Base-by-base conservation (phyloP, 2,888 invertebrate genomes). In the Plebejus argus region DNA sequence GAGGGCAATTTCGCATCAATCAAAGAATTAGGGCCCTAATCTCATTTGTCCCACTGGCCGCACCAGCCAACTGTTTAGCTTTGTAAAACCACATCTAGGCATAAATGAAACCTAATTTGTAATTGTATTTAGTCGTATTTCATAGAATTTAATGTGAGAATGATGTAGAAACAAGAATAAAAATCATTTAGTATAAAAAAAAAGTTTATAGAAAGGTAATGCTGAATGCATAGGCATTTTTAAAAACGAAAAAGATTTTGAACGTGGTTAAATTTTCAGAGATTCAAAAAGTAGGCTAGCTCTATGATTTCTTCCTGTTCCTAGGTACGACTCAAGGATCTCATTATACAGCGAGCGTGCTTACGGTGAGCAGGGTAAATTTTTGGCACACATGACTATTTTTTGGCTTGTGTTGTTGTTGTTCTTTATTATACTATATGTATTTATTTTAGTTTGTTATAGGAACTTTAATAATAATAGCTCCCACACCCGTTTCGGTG, bases 21-120 rank as follows among this genome's bases (percentile, higher is more conserved):
- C 90, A 90, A 86, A 88, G 90, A 87, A 89, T 90, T 90, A 88
- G 87, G 85, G 83, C 83, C 84, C 84, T 90, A 90, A 90, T 90
- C 89, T 89, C 86, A 86, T 89, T 89, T 89, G 87, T 87, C 86
- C 85, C 84, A 85, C 86, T 87, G 66, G 76, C 18, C 45, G 20
- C 20, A 49, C 23, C 23, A 8, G 28, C 74, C 7, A 3, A 83
- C 82, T 78, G 82, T 82, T 84, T 79, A 78, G 79, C 83, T 81
- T 28, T 28, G 66, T 66, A 66, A 66, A 18, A 61, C 10, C 61
- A 61, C 10, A 10, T 23, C 58, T 58, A 58, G 58, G 58, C 58
- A 20, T 3, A 8, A 58, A 58, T 58, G n/a, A 58, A 58, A 20
- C 58, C 58, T 58, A 20, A 58, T 45, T 45, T 12, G 18, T 49